Evolutionary conservation across 2,888 invertebrate species (phyloP).

Genomic region (Xestoiulus laeticollis): DNA sequence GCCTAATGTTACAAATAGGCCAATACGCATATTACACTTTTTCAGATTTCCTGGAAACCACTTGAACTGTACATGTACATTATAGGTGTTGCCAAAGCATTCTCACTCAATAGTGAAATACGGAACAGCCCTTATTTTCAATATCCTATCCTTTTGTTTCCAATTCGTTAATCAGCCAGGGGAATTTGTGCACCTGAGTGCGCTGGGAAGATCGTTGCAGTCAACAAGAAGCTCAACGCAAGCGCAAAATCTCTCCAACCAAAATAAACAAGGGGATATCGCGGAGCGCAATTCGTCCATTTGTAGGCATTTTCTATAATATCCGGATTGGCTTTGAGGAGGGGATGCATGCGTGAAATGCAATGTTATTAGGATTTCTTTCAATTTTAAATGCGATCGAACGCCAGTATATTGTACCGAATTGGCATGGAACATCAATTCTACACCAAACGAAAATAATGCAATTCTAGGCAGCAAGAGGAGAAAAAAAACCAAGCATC

Average conservation of each 20-base stretch:
- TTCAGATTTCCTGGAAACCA: too few species aligned
- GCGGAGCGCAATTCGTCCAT: not conserved
- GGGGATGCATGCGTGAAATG: slow-evolving; percentile 33
- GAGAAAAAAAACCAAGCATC: not conserved
- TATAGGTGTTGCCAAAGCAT: too few species aligned
- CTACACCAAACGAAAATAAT: not conserved
- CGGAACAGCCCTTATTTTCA: not conserved
- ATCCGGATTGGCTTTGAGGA: slow-evolving; percentile 23
- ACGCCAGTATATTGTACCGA: not conserved
- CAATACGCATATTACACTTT: too few species aligned
- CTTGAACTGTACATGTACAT: too few species aligned
- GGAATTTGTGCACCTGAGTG: slow-evolving; percentile 27
- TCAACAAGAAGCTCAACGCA: slow-evolving; percentile 13
- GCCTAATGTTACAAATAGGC: too few species aligned
- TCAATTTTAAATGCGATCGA: slow-evolving; percentile 37
- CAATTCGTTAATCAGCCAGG: slow-evolving; percentile 34
- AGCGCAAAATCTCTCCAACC: not conserved
- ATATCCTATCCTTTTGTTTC: not conserved
- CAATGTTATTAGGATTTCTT: slow-evolving; percentile 34
- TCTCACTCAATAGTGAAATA: too few species aligned
- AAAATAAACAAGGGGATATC: not conserved
- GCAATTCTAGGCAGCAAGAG: not conserved
- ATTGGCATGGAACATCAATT: not conserved
- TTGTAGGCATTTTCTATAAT: slow-evolving; percentile 37
- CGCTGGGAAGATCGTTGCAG: not conserved